Base-by-base conservation (phyloP, 2,888 invertebrate genomes). In the Agelastica alni region DNA sequence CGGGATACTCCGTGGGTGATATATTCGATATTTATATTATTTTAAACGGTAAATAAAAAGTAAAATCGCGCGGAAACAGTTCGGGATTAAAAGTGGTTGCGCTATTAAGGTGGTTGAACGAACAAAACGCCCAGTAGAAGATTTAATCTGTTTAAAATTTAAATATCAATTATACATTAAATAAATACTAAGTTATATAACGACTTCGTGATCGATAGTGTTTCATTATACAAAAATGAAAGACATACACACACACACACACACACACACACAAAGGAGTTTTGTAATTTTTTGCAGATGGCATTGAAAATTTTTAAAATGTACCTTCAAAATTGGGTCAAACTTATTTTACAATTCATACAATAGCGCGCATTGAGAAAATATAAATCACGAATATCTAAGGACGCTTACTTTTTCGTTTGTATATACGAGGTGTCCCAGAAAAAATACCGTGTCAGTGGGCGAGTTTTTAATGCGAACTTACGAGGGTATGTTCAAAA, bases 291-390 rank as follows among this genome's bases (percentile, higher is more conserved):
- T 36, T 36, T 17, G 14, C 34, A 36, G 16, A 16, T 14, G 34
- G 14, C 34, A 36, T 36, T 36, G 34, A 36, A 36, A 36, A 31
- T 12, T n/a, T 36, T 36, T 17, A 36, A 36, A 36, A 16, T 36
- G 7, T 16, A 34, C 14, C 14, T 34, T 7, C 34, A n/a, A 36
- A 36, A 36, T 36, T 16, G 16, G 34, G 34, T 36, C 34, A 36
- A 36, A 36, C 16, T 13, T n/a, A 16, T 14, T 16, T 3, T 1
- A 12, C 9, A 16, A 16, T n/a, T 36, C 14, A 16, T 16, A 26
- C 26, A 26, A 9, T 26, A 7, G 26, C 26, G 3, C 3, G 7
- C 6, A 26, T 2, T 6, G 9, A 7, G 26, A 26, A 9, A 26
- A 9, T 6, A 2, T 7, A 9, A 22, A 22, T 22, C 22, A 7